Evolutionary conservation across 2,888 invertebrate species (phyloP), one percentile per base, ranked within the genome.

Genomic region (Melitaea athalia): DNA sequence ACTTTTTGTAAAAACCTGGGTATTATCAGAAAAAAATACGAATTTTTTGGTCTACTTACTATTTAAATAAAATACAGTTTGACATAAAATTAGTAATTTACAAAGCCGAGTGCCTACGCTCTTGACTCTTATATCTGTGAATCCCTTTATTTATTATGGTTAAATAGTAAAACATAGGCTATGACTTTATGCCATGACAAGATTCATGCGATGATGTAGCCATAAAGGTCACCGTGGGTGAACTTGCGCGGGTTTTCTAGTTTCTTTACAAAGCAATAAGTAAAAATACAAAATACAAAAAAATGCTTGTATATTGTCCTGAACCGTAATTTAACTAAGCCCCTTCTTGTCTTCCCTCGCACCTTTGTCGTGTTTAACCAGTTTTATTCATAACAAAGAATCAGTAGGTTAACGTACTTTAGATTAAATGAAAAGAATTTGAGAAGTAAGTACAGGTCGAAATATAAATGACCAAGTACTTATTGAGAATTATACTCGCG

Each of bases 331-430:
- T 55, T 59, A 72, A 78, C 74, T 75, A 74, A 75, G 76, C 75
- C 78, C 77, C 78, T 79, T 77, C 76, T 79, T 74, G 75, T 74
- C 63, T 72, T 76, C 77, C 82, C 79, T 78, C 77, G 70, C 75
- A 64, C 74, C 74, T 79, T 79, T 79, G 77, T 79, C 67, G 67
- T 67, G 67, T 55, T 63, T 70, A 63, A 68, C 72, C 68, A 65
- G 72, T 72, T 72, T 55, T 55, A 63, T 60, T 52, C 63, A 52
- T 52, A 66, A 52, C 70, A 72, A 70, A 66, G 47, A 43, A 60
- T 61, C 59, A 47, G 43, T 64, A 68, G 68, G 68, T 68, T 68
- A 68, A 68, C 64, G 68, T 60, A 68, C 68, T 64, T 55, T 24
- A 60, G 60, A 68, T 53, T 64, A 64, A 68, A 61, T 60, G n/a